Evolutionary conservation across 2,113 vertebrate species (phyloP).

Genomic region (Panurus biarmicus): DNA sequence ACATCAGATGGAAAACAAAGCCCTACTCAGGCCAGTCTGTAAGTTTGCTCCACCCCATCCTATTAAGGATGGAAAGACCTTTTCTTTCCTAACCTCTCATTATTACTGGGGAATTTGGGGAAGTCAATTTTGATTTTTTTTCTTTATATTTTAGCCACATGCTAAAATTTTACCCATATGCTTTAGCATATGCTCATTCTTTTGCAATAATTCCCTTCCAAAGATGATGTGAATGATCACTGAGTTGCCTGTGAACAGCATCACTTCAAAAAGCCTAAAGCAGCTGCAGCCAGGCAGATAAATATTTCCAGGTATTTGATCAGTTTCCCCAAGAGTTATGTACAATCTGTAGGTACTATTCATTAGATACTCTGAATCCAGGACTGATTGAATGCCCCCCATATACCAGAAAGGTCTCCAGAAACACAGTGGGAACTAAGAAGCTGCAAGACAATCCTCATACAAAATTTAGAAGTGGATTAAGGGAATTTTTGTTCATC

Average conservation of each 20-base stretch:
- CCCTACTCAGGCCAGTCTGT: background rate
- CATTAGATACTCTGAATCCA: background rate
- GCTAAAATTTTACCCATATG: background rate
- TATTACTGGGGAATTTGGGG: background rate
- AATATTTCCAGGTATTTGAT: background rate
- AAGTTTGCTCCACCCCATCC: accelerated
- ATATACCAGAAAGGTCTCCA: background rate
- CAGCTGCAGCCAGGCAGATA: background rate
- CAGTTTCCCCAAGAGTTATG: background rate
- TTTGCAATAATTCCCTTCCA: background rate
- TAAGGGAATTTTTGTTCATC: background rate
- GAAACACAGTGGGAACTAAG: background rate
- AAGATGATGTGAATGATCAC: background rate
- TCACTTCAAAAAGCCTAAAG: background rate
- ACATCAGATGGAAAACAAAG: background rate
- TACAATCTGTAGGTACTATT: background rate
- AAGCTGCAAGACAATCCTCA: background rate
- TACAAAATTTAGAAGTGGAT: background rate
- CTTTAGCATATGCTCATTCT: background rate
- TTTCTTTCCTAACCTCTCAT: background rate
- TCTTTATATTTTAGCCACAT: background rate
- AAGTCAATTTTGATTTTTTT: background rate
- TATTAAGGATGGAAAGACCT: background rate
- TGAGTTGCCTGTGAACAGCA: background rate
- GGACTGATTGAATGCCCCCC: background rate